These are phyloP conservation scores for Pseudochirops corinnae DNA, from an alignment of 2,797 vertebrate species.

Conservation along the genomic window DNA sequence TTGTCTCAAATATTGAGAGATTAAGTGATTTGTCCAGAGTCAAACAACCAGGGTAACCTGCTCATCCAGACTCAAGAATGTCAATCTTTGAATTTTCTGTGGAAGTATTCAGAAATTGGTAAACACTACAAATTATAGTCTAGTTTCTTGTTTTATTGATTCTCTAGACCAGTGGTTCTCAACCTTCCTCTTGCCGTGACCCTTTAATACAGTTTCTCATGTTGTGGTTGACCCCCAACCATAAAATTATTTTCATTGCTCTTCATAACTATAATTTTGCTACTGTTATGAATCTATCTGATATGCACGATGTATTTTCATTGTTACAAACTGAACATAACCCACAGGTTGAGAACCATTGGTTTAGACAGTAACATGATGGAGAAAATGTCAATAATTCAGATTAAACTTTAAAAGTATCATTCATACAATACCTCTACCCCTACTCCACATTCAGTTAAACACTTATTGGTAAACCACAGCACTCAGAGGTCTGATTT, in stretches of 20 bases:
- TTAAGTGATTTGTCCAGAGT: neutral
- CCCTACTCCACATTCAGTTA: neutral
- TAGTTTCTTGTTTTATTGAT: neutral
- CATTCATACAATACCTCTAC: neutral
- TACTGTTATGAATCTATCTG: no score
- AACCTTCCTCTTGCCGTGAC: no score
- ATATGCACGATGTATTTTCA: no score
- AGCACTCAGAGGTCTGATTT: neutral
- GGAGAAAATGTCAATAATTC: neutral
- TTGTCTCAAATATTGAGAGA: neutral
- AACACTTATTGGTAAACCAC: neutral
- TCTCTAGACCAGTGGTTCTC: neutral
- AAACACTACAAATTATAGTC: neutral
- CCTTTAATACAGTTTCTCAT: no score
- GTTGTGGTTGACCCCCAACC: no score
- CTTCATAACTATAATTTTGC: no score
- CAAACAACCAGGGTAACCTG: neutral
- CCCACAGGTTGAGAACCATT: no score
- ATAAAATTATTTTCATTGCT: no score
- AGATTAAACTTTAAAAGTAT: neutral
- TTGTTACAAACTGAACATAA: no score
- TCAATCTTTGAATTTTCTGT: neutral
- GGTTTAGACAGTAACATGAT: neutral
- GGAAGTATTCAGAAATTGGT: neutral
- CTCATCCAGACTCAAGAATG: neutral